phyloP scores from a whole-genome alignment of 2,888 invertebrate species.

The Erebia epiphron region DNA sequence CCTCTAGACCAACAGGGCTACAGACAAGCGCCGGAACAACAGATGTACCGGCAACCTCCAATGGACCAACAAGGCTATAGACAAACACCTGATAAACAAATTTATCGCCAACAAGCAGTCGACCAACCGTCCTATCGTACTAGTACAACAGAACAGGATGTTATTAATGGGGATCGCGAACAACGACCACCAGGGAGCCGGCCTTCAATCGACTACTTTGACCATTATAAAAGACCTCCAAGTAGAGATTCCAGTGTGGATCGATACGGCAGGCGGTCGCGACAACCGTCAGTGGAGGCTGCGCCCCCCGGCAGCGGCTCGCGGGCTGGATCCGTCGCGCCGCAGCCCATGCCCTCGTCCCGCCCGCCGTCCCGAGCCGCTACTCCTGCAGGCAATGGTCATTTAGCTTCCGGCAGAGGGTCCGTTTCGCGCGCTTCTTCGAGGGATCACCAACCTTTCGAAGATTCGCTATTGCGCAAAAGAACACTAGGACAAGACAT shows the following conservation, averaged over 20 bases:
- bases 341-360: slow-evolving; percentile 89
- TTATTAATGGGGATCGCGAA: slow-evolving; percentile 67
- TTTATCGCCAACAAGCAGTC: slow-evolving; percentile 53
- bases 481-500: slow-evolving; percentile 94
- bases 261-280: slow-evolving; percentile 89
- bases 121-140: slow-evolving; percentile 73
- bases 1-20: slow-evolving; percentile 75
- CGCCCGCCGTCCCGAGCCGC: slow-evolving; percentile 80
- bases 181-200: slow-evolving; percentile 63
- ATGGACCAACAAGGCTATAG: slow-evolving; percentile 55
- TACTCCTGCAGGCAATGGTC: slow-evolving; percentile 85
- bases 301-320: slow-evolving; percentile 74
- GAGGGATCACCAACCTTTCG: slow-evolving; percentile 86
- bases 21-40: slow-evolving; percentile 57
- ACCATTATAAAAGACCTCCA: slow-evolving; percentile 96
- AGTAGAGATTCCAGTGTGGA: slow-evolving; percentile 94
- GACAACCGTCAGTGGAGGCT: slow-evolving; percentile 91
- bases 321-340: slow-evolving; percentile 89
- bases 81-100: slow-evolving; percentile 56
- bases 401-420: slow-evolving; percentile 84
- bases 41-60: slow-evolving; percentile 71
- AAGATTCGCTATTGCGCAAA: slow-evolving; percentile 91
- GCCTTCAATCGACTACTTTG: slow-evolving; percentile 94
- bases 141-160: slow-evolving; percentile 69
- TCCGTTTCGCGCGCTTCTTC: slow-evolving; percentile 79